These are phyloP conservation scores for Acleris literana DNA, from an alignment of 2,888 invertebrate genomes.

Conservation along the genomic window DNA sequence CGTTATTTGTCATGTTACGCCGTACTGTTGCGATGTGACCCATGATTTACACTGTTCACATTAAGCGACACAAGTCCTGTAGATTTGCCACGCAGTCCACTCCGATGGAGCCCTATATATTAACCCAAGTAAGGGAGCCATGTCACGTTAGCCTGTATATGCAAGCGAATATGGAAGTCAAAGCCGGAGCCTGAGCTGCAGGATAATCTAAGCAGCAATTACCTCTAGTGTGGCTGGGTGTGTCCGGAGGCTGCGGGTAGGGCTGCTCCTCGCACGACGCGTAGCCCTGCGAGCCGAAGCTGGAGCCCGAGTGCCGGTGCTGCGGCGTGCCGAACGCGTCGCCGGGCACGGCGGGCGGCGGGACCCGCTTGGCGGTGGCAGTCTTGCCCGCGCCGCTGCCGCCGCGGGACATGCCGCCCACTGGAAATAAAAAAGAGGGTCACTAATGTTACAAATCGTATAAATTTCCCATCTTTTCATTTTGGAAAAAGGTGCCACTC, in stretches of 20 bases:
- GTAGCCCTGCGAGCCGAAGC: slow-evolving; percentile 90
- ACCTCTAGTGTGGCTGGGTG: slow-evolving; percentile 84
- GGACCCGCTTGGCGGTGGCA: slow-evolving; percentile 95
- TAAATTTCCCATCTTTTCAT: too few relatives aligned
- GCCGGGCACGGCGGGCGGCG: slow-evolving; percentile 93
- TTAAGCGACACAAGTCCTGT: too few relatives aligned
- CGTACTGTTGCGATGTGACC: too few relatives aligned
- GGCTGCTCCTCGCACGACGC: slow-evolving; percentile 90
- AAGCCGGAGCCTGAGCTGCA: too few relatives aligned
- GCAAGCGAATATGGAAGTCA: too few relatives aligned
- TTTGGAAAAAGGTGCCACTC: too few relatives aligned
- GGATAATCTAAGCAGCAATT: slow-evolving; percentile 11
- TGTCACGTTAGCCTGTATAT: too few relatives aligned
- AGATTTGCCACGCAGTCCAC: too few relatives aligned
- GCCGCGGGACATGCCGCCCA: slow-evolving; percentile 95
- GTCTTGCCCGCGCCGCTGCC: slow-evolving; percentile 86
- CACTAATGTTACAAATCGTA: not conserved
- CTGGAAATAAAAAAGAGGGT: slow-evolving; percentile 74
- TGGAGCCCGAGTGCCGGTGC: slow-evolving; percentile 91
- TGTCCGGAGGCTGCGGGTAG: slow-evolving; percentile 85
- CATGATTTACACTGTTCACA: too few relatives aligned
- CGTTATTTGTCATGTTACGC: too few relatives aligned
- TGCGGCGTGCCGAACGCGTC: slow-evolving; percentile 85
- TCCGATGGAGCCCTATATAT: too few relatives aligned
- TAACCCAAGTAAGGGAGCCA: too few relatives aligned